Conservation (phyloP, 2,888 invertebrate genomes). For the Drosophila acutilabella region DNA sequence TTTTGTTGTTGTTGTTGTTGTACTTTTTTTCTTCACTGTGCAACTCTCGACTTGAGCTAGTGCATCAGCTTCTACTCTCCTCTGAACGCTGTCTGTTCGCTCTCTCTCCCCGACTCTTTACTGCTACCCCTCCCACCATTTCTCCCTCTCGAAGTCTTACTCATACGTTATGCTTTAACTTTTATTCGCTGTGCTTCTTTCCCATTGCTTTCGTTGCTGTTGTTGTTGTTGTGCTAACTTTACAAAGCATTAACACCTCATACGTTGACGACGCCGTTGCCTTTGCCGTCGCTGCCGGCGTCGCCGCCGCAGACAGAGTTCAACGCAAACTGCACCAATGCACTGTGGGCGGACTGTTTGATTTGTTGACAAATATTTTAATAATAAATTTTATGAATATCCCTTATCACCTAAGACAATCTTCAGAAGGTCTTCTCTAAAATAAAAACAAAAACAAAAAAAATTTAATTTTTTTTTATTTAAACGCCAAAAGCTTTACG, state of each 20-base stretch:
- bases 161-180: slow-evolving; percentile 43
- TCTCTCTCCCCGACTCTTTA: neutral
- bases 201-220: slow-evolving; percentile 11
- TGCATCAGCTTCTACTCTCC: slow-evolving; percentile 24
- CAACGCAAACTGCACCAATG: slow-evolving; percentile 9
- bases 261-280: slow-evolving; percentile 5
- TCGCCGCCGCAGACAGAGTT: slow-evolving; percentile 39
- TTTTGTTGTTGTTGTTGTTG: slow-evolving; percentile 29
- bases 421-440: too few species aligned
- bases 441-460: too few species aligned
- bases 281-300: slow-evolving; percentile 20
- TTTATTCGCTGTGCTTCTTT: slow-evolving; percentile 19
- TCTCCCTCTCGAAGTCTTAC: slow-evolving; percentile 7
- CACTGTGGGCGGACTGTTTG: too few species aligned
- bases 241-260: slow-evolving; percentile 70
- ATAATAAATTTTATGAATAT: too few species aligned
- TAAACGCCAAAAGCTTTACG: too few species aligned
- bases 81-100: neutral
- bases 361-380: too few species aligned
- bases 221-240: slow-evolving; percentile 55
- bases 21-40: slow-evolving; percentile 44
- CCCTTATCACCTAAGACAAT: too few species aligned
- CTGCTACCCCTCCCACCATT: neutral
- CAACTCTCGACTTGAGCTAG: slow-evolving; percentile 38
- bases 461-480: too few species aligned